These are phyloP conservation scores for Accipiter cooperii DNA, from an alignment of 2,113 vertebrate species.

Conservation along the genomic window DNA sequence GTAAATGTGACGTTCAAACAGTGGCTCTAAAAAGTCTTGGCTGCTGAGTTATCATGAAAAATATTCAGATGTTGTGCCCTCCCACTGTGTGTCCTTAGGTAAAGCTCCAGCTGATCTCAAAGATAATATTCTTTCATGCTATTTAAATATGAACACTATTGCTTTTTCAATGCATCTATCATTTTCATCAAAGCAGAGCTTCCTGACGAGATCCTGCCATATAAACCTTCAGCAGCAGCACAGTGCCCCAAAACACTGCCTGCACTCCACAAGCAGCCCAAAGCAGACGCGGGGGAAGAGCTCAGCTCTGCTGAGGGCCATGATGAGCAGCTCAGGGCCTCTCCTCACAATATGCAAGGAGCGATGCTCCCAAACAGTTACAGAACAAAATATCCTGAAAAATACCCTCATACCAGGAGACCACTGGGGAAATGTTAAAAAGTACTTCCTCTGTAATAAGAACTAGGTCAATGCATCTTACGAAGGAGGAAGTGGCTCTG, in stretches of 20 bases:
- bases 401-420: not conserved
- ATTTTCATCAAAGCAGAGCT: not conserved
- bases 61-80: not conserved
- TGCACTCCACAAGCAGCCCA: accelerated
- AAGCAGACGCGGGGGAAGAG: accelerated
- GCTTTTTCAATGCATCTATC: not conserved
- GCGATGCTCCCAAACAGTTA: not conserved
- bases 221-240: not conserved
- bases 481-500: not conserved
- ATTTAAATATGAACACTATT: not conserved
- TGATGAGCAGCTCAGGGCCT: not conserved
- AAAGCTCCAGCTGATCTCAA: not conserved
- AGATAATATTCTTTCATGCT: not conserved
- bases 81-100: not conserved
- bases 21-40: not conserved
- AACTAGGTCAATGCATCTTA: not conserved
- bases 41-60: not conserved
- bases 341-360: not conserved
- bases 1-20: not conserved
- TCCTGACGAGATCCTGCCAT: not conserved
- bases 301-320: not conserved
- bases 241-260: not conserved
- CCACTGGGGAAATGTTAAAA: not conserved
- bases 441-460: not conserved
- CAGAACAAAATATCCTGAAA: not conserved